Base-by-base conservation (phyloP, 2,113 vertebrate species). In the Bombycilla garrulus region DNA sequence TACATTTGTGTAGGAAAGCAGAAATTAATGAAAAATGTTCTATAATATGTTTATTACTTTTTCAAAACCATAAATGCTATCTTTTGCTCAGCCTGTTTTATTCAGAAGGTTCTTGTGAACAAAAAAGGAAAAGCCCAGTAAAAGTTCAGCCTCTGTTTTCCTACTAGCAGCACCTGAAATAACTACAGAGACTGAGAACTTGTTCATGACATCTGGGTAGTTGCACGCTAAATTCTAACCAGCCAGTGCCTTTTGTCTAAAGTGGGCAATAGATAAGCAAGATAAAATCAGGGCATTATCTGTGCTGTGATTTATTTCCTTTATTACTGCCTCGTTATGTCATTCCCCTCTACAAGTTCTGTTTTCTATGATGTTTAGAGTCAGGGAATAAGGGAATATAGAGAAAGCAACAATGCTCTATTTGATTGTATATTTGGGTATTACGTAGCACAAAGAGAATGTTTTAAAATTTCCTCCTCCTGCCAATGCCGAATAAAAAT, bases 401-500 rank as follows among this genome's bases (percentile, higher is more conserved):
- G 61, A 83, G 56, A 92, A 79, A 92, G 45, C 57, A 91, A 67
- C 17, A 79, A 56, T 61, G 16, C 31, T 77, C 5, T 92, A 80
- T 90, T 88, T 73, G 38, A 69, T 51, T 94, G 94, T 92, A 16
- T 90, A 80, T 88, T 92, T 93, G 57, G 29, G 21, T 92, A 92
- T 96, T 95, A 53, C 0, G 0, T 72, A 95, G 92, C 21, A 44
- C 81, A 92, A 82, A 90, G 78, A 83, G 85, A 95, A 83, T 86
- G 67, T 71, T 94, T 92, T 70, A 89, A 74, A 81, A 82, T 93
- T 82, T 90, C 54, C 31, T 95, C 91, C 73, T 77, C 33, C 17
- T 81, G 62, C 76, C 81, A 89, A 58, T 95, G 80, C 77, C 88
- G 96, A 86, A 87, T 90, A 95, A 95, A 97, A 97, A 95, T 72